Base-by-base conservation (phyloP, 2,888 invertebrate genomes). In the Phasia obesa region DNA sequence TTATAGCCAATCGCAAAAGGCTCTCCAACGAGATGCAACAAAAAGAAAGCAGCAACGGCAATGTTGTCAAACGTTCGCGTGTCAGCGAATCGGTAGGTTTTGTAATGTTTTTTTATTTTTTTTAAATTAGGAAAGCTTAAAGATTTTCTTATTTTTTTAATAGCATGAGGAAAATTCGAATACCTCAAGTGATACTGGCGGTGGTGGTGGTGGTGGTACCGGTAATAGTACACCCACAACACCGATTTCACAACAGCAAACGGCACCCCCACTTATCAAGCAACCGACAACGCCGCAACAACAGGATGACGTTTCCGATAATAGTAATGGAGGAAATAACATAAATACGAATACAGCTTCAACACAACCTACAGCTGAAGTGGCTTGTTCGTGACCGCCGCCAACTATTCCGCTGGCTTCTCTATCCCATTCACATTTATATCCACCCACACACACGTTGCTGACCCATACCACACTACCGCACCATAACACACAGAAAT, bases 341-440 rank as follows among this genome's bases (percentile, higher is more conserved):
- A 85, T 60, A 77, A 84, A 60, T 38, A 59, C 23, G 11, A 80
- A 70, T 59, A 44, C 86, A 19, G 78, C 86, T 84, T 62, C 78
- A 74, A 76, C 88, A 55, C 85, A 84, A 81, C 73, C 87, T 62
- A 86, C 89, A 84, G 84, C 91, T 62, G 91, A 91, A 86, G 91
- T 91, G 51, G 90, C 90, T 60, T 91, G 91, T 78, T 91, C 91
- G 91, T 91, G 91, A 91, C 91, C 89, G 89, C 88, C 87, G 86
- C 87, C 88, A 86, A 59, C 75, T 38, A 55, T 80, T 55, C 59
- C 80, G 73, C 73, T 47, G 78, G 62, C 70, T 49, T 4, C 85
- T 38, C 49, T 83, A 80, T 71, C 83, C 47, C 81, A 79, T 71
- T 60, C 83, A 42, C 83, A 83, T 27, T 71, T 83, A 53, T 83